Evolutionary conservation across 2,888 invertebrate species (phyloP), one percentile per base, ranked within the genome.

Genomic region (Tachina fera): DNA sequence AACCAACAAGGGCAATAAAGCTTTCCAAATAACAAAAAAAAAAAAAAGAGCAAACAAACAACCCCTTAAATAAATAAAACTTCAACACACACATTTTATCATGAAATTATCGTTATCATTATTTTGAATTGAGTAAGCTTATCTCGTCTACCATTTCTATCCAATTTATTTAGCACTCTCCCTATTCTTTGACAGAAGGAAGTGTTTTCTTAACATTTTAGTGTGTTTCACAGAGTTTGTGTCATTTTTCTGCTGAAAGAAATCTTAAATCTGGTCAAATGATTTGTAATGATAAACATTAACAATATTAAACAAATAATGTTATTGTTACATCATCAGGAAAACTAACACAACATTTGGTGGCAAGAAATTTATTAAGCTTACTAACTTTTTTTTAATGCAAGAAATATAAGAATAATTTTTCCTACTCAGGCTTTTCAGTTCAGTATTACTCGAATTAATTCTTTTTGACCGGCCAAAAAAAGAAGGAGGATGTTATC

Each of bases 271-370:
- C 76, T 84, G 76, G 45, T 72, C 67, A 72, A 31, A 72, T 76
- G 67, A 61, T 76, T 72, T 80, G 65, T 71, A 76, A 71, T 84
- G 53, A 65, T 67, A 71, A 67, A 76, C 76, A 84, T 65, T 75
- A 65, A 68, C 14, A 56, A 65, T 53, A 65, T 49, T 22, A 51
- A 16, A 75, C 43, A 43, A 16, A 51, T 14, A 49, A 41, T 60
- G 51, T 43, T 56, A 13, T 19, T 16, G 31, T 16, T 41, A 43
- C 22, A 75, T 22, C 31, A 22, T 22, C 0, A 13, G 49, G 1
- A 41, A 41, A 5, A 51, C 10, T 13, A 47, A 53, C 4, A 13
- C 6, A 31, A 31, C 2, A 31, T 31, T 31, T 6, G 6, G 31
- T 6, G 31, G 5, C 6, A 0, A 5, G 31, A 31, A 31, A 5